Evolutionary conservation across 2,888 invertebrate genomes (phyloP).

Genomic region (Agrochola lychnidis): DNA sequence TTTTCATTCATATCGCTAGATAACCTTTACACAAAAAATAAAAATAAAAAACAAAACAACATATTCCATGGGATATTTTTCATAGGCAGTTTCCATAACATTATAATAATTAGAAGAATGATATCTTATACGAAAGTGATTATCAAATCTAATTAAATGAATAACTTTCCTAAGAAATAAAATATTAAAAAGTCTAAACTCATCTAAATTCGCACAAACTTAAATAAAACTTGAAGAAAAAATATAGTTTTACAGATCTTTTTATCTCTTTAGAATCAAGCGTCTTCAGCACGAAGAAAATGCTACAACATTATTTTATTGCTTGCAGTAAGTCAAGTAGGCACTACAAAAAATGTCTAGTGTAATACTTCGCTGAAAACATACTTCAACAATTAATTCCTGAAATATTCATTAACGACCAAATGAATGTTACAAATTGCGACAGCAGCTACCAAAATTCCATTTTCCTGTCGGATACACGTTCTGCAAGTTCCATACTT

Average conservation of each 20-base stretch:
- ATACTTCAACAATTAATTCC: conserved; percentile 24
- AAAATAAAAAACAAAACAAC: conserved; percentile 2
- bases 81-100: conserved; percentile 14
- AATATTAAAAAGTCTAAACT: conserved; percentile 26
- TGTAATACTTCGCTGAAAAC: conserved; percentile 19
- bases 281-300: neutral
- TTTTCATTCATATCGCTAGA: conserved; percentile 5
- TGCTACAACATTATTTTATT: neutral
- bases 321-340: neutral
- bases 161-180: neutral
- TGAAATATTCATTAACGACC: conserved; percentile 39
- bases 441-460: conserved; percentile 47
- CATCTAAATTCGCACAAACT: neutral
- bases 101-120: neutral
- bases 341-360: neutral
- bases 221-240: neutral
- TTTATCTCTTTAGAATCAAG: neutral
- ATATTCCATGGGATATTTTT: neutral
- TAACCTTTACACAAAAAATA: conserved; percentile 18
- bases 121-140: neutral
- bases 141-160: too few species aligned
- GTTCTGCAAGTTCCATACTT: conserved; percentile 39
- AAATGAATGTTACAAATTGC: conserved; percentile 43
- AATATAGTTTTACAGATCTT: fast-evolving
- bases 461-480: conserved; percentile 31